Conservation (phyloP, 2,888 invertebrate species). For the Epistrophella euchroma region DNA sequence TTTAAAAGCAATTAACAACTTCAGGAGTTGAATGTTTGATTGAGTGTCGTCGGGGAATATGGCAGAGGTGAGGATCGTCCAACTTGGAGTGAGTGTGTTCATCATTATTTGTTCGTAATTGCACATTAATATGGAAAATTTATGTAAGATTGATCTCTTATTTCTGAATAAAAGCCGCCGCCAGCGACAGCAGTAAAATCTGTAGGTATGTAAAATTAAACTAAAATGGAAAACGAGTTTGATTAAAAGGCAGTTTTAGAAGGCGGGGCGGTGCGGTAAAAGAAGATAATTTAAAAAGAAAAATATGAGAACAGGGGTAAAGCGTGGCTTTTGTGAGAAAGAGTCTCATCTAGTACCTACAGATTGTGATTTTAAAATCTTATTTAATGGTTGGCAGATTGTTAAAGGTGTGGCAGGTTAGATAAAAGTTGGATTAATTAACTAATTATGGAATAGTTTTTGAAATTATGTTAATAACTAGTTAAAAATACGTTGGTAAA, state of each 20-base stretch:
- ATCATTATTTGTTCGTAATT: conserved; percentile 49
- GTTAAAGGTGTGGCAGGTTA: conserved; percentile 35
- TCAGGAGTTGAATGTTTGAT: conserved; percentile 26
- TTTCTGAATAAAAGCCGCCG: conserved; percentile 21
- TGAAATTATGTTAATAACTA: conserved; percentile 20
- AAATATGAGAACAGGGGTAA: neutral
- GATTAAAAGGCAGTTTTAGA: conserved; percentile 36
- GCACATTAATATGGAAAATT: conserved; percentile 18
- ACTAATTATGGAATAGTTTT: conserved; percentile 33
- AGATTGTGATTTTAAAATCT: conserved; percentile 45
- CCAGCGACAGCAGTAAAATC: neutral
- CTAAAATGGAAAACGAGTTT: conserved; percentile 45
- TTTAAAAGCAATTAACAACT: conserved; percentile 49
- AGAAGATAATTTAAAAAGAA: conserved; percentile 15
- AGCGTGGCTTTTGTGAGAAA: neutral
- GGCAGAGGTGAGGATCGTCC: conserved; percentile 12
- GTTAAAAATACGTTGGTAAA: neutral
- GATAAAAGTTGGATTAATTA: conserved; percentile 32
- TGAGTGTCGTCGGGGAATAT: neutral
- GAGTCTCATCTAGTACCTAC: neutral
- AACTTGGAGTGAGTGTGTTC: conserved; percentile 25
- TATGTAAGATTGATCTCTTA: conserved; percentile 2
- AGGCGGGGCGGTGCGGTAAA: conserved; percentile 21
- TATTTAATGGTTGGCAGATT: neutral
- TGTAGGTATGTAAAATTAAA: conserved; percentile 36